Conservation (phyloP, 2,113 vertebrate species). For the Dryoscopus gambensis region DNA sequence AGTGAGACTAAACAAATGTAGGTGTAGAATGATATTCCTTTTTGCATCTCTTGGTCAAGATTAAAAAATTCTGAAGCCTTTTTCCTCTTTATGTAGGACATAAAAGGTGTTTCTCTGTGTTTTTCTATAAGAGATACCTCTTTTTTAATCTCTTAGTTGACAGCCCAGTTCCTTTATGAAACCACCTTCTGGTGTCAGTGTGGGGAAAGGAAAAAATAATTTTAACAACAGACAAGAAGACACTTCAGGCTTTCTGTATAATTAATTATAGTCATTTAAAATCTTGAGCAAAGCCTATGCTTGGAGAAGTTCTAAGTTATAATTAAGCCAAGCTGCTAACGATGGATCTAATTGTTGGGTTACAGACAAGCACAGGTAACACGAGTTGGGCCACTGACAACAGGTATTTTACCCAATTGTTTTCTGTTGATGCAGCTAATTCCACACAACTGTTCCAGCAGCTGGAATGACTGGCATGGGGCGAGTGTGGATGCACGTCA, state of each 20-base stretch:
- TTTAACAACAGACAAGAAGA: neutral
- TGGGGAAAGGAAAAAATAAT: neutral
- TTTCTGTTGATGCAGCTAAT: constrained; percentile 5
- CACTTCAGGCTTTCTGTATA: neutral
- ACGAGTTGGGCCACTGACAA: neutral
- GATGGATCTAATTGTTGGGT: constrained; percentile 18
- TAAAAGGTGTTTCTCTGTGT: neutral
- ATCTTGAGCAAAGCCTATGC: neutral
- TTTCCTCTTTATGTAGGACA: neutral
- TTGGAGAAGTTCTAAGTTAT: constrained; percentile 14
- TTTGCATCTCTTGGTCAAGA: neutral
- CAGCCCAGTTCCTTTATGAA: neutral
- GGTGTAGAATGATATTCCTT: neutral
- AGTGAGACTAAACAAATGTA: neutral
- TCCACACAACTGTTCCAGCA: neutral
- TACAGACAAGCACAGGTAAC: neutral
- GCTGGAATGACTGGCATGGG: neutral
- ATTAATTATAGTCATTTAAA: constrained; percentile 33
- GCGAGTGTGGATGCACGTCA: fast-evolving
- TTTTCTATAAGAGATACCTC: neutral
- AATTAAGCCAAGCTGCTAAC: constrained; percentile 4
- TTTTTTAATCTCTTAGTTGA: neutral
- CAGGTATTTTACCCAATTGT: neutral
- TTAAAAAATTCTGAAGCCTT: neutral
- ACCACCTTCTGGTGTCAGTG: neutral